These are phyloP conservation scores for Drosophila maculinotata DNA, from an alignment of 2,888 invertebrate genomes.

Conservation along the genomic window DNA sequence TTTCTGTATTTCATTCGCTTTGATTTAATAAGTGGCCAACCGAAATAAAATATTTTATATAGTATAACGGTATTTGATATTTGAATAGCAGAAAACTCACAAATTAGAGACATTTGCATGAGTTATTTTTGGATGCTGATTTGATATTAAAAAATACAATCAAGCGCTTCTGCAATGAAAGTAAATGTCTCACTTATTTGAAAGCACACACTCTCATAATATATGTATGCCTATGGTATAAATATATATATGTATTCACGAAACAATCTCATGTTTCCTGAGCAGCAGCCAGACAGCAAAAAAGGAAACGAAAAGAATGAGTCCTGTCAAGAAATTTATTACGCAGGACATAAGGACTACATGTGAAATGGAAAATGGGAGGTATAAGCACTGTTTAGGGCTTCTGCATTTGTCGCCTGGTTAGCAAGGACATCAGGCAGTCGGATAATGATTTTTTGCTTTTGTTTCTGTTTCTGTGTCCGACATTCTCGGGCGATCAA, in stretches of 20 bases:
- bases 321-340: slow-evolving; percentile 63
- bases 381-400: slow-evolving; percentile 8
- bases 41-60: not conserved
- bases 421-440: slow-evolving; percentile 46
- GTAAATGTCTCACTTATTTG: slow-evolving; percentile 75
- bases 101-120: slow-evolving; percentile 41
- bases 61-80: slow-evolving; percentile 1
- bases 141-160: slow-evolving; percentile 69
- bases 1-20: slow-evolving; percentile 1
- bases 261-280: slow-evolving; percentile 36
- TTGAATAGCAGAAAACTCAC: slow-evolving; percentile 3
- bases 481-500: slow-evolving; percentile 10
- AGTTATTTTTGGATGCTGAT: slow-evolving; percentile 37
- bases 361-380: not conserved
- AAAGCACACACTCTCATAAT: slow-evolving; percentile 8
- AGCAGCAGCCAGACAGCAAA: slow-evolving; percentile 13
- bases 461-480: slow-evolving; percentile 4
- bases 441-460: slow-evolving; percentile 41
- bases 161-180: slow-evolving; percentile 74
- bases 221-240: slow-evolving; percentile 8
- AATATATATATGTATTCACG: not conserved
- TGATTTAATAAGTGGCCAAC: not conserved
- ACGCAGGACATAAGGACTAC: slow-evolving; percentile 32
- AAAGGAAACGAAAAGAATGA: slow-evolving; percentile 18
- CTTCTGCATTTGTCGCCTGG: slow-evolving; percentile 53